Conservation (phyloP, 2,113 vertebrate genomes). For the Neolamprologus hecqui region DNA sequence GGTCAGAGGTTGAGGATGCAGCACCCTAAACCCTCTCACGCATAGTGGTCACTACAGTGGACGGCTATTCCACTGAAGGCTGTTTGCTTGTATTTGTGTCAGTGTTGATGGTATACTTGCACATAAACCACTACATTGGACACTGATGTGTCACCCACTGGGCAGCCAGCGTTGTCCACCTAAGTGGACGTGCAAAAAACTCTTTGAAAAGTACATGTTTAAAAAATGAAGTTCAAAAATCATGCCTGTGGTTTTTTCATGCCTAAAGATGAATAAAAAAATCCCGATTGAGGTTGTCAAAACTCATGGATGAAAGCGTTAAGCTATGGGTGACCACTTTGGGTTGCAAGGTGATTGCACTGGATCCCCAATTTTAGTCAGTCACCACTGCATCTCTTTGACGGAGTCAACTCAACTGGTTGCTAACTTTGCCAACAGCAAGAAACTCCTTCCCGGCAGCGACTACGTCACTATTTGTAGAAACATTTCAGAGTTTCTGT, state of each 20-base stretch:
- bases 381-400: not conserved
- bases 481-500: not conserved
- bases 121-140: not conserved
- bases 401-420: fast-evolving
- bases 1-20: not conserved
- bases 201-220: not conserved
- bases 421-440: not conserved
- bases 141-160: not conserved
- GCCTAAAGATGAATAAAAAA: not conserved
- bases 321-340: not conserved
- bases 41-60: not conserved
- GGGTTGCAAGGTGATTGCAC: not conserved
- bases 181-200: not conserved
- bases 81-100: not conserved
- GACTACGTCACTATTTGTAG: not conserved
- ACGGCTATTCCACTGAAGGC: not conserved
- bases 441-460: fast-evolving
- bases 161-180: fast-evolving
- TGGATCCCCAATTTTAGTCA: not conserved
- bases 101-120: not conserved
- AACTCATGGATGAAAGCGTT: not conserved
- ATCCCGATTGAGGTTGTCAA: not conserved
- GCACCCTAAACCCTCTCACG: fast-evolving
- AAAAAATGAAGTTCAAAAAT: not conserved
- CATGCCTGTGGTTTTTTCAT: not conserved